A percentile compares a stretch with the other conserved stretches of the same genome.
phyloP scores from a whole-genome alignment of 1,140 invertebrate genomes.

The Hormaphis cornu region DNA sequence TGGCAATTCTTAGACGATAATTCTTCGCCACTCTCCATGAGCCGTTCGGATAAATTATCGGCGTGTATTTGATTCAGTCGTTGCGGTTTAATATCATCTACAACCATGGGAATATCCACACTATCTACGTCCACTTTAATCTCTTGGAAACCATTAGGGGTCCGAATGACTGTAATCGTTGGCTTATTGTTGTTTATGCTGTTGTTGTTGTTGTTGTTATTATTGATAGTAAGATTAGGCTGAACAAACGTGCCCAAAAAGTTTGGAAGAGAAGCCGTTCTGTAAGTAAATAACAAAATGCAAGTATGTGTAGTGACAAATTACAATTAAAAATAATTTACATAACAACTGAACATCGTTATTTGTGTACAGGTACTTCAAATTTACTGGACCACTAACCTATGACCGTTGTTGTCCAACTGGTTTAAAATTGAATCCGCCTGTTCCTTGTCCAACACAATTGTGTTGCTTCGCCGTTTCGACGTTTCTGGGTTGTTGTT shows the following conservation, averaged over 20 bases:
- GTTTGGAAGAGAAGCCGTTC: conserved; percentile 47
- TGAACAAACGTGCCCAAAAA: conserved; percentile 45
- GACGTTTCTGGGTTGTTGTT: conserved; percentile 36
- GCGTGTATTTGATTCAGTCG: neutral
- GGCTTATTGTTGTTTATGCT: neutral
- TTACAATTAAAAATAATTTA: neutral
- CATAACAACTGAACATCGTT: no score
- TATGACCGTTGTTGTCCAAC: conserved; percentile 37
- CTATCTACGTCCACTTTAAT: neutral
- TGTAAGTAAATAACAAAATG: conserved; percentile 36
- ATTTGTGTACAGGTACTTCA: no score
- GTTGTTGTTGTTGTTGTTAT: conserved; percentile 10
- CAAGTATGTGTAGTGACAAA: no score
- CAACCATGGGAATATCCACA: conserved; percentile 13
- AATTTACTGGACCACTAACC: no score
- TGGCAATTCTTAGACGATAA: neutral
- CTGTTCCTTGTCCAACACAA: conserved; percentile 37
- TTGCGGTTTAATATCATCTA: neutral
- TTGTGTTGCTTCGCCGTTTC: conserved; percentile 30
- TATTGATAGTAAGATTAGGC: conserved; percentile 26
- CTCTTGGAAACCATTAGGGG: neutral
- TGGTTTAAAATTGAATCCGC: conserved; percentile 43
- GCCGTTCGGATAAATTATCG: neutral
- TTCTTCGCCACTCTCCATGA: neutral
- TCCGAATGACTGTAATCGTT: neutral